Base-by-base conservation (phyloP, 92 coral and sea anemone species). In the Muricea muricata region DNA sequence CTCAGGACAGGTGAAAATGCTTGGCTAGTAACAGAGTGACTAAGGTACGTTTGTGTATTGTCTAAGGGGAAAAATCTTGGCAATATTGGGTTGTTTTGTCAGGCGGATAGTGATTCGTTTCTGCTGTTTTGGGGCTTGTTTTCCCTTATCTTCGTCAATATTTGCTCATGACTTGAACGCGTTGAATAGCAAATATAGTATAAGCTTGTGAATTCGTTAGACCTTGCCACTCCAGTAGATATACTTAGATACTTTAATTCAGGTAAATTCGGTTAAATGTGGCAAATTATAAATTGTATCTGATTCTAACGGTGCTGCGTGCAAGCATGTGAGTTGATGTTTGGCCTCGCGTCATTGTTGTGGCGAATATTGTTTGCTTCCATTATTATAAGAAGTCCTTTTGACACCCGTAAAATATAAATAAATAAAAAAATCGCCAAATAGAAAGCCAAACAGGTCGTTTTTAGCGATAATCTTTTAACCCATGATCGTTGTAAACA, bases 361-460 rank as follows among this genome's bases (percentile, higher is more conserved):
- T 30, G 70, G 70, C n/a, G 39, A 63, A 63, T 18, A 63, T 63
- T 63, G 70, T 63, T 63, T 63, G 35, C 70, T 17, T 32, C 37
- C 30, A 32, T 30, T 45, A 5, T 5, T 57, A 57, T 21, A 20
- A 20, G 30, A 63, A 37, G 35, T 26, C 30, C 35, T 35, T 32
- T 63, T 63, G 37, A 20, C 35, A 63, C 70, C 70, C 37, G 70
- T 63, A 63, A 26, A 30, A 28, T 63, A 63, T 28, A 63, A 63
- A 63, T 63, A 63, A 63, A 63, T 63, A 63, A 63, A 37, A 4
- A 37, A 37, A 37, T 4, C 42, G n/a, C n/a, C n/a, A n/a, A n/a
- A n/a, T n/a, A n/a, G n/a, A n/a, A n/a, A n/a, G n/a, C n/a, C n/a
- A n/a, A n/a, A n/a, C n/a, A 28, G 70, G 37, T 60, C 68, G 21